Percentiles rank a stretch among this genome's conserved stretches.
Conservation (phyloP, 2,797 vertebrate species). For the Chaetophractus vellerosus region DNA sequence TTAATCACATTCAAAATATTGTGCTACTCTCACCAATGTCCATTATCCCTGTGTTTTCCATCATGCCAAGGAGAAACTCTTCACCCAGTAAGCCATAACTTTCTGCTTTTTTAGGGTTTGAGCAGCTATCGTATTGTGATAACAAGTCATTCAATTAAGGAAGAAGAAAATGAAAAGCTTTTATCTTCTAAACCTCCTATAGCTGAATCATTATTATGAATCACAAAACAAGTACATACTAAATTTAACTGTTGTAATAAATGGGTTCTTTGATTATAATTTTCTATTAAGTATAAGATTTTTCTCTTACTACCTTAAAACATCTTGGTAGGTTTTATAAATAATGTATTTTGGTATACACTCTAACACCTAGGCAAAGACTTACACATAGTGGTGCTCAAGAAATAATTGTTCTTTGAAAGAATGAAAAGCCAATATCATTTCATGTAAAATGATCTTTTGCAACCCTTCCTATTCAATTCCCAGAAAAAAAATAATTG, state of each 20-base stretch:
- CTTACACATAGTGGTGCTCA: background rate
- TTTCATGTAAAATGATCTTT: slow-evolving; percentile 47
- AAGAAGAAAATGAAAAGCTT: background rate
- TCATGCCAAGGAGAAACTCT: no score
- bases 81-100: no score
- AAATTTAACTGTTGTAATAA: background rate
- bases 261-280: background rate
- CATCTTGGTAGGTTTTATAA: background rate
- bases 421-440: background rate
- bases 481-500: slow-evolving; percentile 20
- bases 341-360: slow-evolving; percentile 35
- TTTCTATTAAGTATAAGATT: background rate
- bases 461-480: slow-evolving; percentile 13
- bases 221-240: background rate
- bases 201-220: background rate
- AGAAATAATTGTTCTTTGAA: slow-evolving; percentile 38
- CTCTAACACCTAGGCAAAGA: background rate
- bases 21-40: no score
- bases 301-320: background rate
- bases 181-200: slow-evolving; percentile 28
- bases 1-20: no score
- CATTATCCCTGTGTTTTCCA: no score
- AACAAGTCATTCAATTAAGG: slow-evolving; percentile 25
- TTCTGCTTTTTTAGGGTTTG: background rate
- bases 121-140: background rate